Evolutionary conservation across 2,797 vertebrate species (phyloP), one percentile per base, ranked within the genome.

Genomic region (Zenarchopterus dispar): DNA sequence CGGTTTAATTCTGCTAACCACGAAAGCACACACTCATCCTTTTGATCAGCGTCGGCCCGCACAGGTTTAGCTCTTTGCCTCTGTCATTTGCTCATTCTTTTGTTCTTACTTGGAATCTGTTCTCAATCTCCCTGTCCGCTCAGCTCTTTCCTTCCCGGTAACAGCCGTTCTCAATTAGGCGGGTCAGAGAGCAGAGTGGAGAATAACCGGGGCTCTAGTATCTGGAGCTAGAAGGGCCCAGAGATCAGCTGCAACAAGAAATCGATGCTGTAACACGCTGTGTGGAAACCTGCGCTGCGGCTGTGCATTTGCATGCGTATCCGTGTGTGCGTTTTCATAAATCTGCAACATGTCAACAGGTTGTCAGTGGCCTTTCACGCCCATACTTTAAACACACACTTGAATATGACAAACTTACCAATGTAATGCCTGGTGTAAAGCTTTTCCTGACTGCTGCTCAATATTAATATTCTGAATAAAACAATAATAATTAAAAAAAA

Each of bases 121-220:
- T 75, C 69, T 73, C 62, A 75, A 62, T 50, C 62, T 54, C 60
- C 56, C 73, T 48, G 26, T 73, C 75, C 61, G 55, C 57, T 73
- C 57, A 57, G 76, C 82, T 71, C 73, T 48, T 68, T 75, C 67
- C 70, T 70, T 69, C 77, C 69, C 72, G 65, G 78, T 62, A 77
- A 87, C 93, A 93, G 91, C 89, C 88, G 78, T 84, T 94, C 88
- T 88, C 88, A 93, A 92, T 93, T 93, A 93, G 83, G 81, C 81
- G 84, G 89, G 90, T 90, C 88, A 90, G 75, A 81, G 85, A 84
- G 86, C 77, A 46, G 81, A 84, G 86, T 54, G 62, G 72, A 82
- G 88, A 91, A 90, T 88, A 92, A 90, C 82, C 90, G 71, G 63
- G 72, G 74, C 87, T 86, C 83, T 82, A 89, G 86, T 89, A 88